A percentile compares a stretch with the other conserved stretches of the same genome.
phyloP scores from a whole-genome alignment of 2,797 vertebrate species.

The Hydrophis major region DNA sequence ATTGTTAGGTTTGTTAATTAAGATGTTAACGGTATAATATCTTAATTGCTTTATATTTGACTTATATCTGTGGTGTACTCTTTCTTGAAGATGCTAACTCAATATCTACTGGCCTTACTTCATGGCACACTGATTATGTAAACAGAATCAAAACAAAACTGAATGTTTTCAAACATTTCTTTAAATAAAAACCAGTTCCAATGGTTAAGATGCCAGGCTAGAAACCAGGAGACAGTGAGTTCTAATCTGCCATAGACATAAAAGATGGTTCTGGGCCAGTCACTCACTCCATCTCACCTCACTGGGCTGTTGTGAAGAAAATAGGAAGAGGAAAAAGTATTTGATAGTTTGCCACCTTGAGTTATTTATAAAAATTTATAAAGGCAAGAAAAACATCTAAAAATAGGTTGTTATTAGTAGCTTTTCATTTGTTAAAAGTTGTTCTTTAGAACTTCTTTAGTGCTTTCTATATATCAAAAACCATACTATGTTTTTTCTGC shows the following conservation, averaged over 20 bases:
- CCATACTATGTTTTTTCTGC: neutral
- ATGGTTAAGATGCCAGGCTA: neutral
- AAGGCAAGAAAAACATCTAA: neutral
- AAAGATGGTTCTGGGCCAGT: neutral
- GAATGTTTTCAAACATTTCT: neutral
- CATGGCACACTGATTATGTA: slow-evolving; percentile 14
- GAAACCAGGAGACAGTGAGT: neutral
- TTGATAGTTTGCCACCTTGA: neutral
- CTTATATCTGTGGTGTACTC: neutral
- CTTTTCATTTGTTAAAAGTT: slow-evolving; percentile 6
- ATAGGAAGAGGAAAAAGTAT: neutral
- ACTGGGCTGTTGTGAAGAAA: neutral
- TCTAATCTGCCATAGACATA: neutral
- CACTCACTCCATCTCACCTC: neutral
- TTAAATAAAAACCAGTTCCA: neutral
- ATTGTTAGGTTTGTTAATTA: neutral
- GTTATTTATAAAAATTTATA: neutral
- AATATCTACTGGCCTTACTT: neutral
- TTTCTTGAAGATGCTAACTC: neutral
- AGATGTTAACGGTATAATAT: neutral
- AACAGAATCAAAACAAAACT: neutral
- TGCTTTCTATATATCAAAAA: slow-evolving; percentile 8
- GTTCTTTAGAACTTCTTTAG: slow-evolving; percentile 1
- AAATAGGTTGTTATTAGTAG: neutral
- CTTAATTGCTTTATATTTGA: neutral